Conservation (phyloP, 2,888 invertebrate species). For the Smittia sp. region DNA sequence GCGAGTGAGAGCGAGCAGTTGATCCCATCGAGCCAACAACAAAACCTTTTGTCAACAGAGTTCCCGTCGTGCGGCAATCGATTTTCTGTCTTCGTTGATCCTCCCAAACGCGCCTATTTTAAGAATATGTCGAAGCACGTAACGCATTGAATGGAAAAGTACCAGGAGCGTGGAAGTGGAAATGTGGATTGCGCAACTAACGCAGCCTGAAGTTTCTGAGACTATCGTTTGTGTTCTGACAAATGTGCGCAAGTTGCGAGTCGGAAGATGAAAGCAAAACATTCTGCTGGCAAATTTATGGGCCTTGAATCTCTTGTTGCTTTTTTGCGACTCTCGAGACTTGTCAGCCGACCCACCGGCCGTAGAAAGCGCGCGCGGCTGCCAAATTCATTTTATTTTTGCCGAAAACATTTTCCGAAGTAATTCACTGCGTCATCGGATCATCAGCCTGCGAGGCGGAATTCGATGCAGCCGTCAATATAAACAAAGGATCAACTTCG, state of each 20-base stretch:
- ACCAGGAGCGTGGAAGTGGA: background rate
- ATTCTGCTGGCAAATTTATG: background rate
- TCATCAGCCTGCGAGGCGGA: background rate
- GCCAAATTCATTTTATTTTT: slow-evolving; percentile 1
- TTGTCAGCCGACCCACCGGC: background rate
- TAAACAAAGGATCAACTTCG: background rate
- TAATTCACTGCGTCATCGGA: background rate
- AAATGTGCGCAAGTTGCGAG: background rate
- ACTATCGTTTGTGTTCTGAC: background rate
- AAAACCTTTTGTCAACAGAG: background rate
- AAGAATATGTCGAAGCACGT: background rate
- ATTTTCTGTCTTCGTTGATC: too few species aligned
- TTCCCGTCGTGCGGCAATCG: background rate
- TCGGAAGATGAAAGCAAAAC: background rate
- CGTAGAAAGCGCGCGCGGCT: background rate
- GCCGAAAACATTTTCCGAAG: too few species aligned
- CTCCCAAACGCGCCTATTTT: background rate
- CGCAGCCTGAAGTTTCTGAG: background rate
- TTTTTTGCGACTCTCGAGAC: slow-evolving; percentile 1
- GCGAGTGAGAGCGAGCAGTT: background rate
- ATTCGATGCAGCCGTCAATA: background rate
- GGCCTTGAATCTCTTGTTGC: background rate
- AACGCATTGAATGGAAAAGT: background rate
- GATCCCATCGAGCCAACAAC: background rate
- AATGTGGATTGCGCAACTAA: background rate